Base-by-base conservation (phyloP, 2,888 invertebrate species). In the Panopea generosa region DNA sequence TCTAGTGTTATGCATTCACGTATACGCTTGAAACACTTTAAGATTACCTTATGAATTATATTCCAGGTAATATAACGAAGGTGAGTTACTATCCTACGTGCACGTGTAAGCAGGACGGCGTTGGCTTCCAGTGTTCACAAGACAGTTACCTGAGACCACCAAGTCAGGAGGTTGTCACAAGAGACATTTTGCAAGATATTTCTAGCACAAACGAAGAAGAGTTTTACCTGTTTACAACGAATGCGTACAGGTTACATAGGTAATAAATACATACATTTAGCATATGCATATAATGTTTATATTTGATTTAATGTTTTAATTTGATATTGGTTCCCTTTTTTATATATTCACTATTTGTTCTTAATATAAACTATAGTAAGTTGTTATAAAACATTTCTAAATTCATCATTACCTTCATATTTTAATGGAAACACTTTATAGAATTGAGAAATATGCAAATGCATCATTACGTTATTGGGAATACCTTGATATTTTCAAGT, bases 171-270 rank as follows among this genome's bases (percentile, higher is more conserved):
- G 83, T 91, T 2, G 89, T 92, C 9, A 92, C 92, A 9, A 86
- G 89, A 18, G 93, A 93, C 72, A 82, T 85, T n/a, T 67, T 93
- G 29, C 86, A 90, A 52, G 91, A 93, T 80, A 90, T 93, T 1
- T 59, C 68, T 38, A 92, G 91, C 0, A 90, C 91, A 74, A 87
- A 90, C 55, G 92, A 92, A 53, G 88, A 91, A 22, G 90, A 92
- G 47, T 93, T 92, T 73, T 92, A 91, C 72, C 86, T 93, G 49
- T 90, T 91, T 73, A 93, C 93, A 3, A 91, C 91, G 9, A 92
- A 93, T 74, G 84, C 90, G 71, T 93, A 90, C 69, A 87, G 92
- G 71, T 87, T 91, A 47, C 89, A 92, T 75, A 90, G 92, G 92
- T 92, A 63, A 66, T 66, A 14, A 50, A n/a, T n/a, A n/a, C n/a